A percentile compares a stretch with the other conserved stretches of the same genome.
Conservation (phyloP, 2,888 invertebrate species). For the Hedya salicella region DNA sequence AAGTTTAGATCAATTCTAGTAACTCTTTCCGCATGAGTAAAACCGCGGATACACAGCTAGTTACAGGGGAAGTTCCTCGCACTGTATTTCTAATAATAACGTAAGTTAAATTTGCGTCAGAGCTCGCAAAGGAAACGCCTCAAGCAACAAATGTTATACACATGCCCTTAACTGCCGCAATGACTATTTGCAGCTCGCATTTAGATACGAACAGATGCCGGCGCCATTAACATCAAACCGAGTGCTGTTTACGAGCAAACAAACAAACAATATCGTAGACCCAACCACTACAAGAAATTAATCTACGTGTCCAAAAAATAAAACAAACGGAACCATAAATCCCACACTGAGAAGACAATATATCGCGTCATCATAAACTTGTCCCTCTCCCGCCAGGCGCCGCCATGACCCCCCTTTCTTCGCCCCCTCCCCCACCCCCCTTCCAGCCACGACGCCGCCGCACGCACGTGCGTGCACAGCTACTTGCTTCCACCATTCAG, state of each 20-base stretch:
- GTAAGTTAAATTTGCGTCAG: conserved; percentile 57
- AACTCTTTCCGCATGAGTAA: background rate
- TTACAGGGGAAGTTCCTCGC: conserved; percentile 18
- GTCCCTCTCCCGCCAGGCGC: conserved; percentile 80
- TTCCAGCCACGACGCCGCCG: conserved; percentile 53
- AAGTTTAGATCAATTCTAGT: background rate
- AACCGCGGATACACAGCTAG: conserved; percentile 1
- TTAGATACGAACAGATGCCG: conserved; percentile 53
- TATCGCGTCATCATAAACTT: conserved; percentile 79
- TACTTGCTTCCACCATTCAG: conserved; percentile 66
- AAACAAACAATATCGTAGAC: conserved; percentile 42
- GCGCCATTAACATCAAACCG: conserved; percentile 34
- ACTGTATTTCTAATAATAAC: conserved; percentile 43
- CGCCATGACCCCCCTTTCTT: conserved; percentile 66
- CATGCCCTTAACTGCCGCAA: conserved; percentile 57
- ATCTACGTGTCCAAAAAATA: conserved; percentile 75
- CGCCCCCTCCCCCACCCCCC: conserved; percentile 51
- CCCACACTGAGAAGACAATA: conserved; percentile 81
- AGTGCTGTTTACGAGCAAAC: conserved; percentile 31
- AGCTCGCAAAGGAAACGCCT: conserved; percentile 66
- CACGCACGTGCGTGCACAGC: conserved; percentile 79
- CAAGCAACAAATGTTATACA: conserved; percentile 64
- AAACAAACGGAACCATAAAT: conserved; percentile 78
- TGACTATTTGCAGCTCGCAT: conserved; percentile 52
- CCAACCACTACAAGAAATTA: conserved; percentile 70